A percentile compares a stretch with the other conserved stretches of the same genome.
These are phyloP conservation scores for Cephalotes varians DNA, from an alignment of 2,888 invertebrate genomes.

Conservation along the genomic window DNA sequence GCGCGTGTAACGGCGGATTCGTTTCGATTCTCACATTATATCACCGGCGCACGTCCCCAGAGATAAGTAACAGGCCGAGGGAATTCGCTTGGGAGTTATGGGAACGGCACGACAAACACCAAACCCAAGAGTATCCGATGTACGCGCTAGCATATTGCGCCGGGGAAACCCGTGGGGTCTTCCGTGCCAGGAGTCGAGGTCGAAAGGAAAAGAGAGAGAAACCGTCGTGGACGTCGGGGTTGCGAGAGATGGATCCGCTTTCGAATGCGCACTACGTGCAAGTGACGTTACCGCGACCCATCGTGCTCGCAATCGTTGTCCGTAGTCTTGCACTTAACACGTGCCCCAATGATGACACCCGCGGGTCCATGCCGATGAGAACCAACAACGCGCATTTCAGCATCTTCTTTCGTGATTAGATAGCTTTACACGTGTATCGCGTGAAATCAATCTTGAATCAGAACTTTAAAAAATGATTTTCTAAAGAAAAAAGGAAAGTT, in stretches of 20 bases:
- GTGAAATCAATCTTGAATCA: neutral
- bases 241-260: conserved; percentile 19
- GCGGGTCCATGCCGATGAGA: conserved; percentile 72
- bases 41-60: conserved; percentile 78
- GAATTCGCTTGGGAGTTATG: conserved; percentile 82
- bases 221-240: conserved; percentile 1
- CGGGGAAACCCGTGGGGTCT: conserved; percentile 79
- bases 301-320: conserved; percentile 73
- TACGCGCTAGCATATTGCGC: conserved; percentile 83
- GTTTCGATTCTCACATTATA: conserved; percentile 84
- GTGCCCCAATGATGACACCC: conserved; percentile 79
- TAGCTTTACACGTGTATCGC: neutral
- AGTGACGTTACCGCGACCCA: conserved; percentile 1
- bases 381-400: neutral
- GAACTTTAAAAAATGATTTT: neutral
- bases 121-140: conserved; percentile 82
- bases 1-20: conserved; percentile 40
- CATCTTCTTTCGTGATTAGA: conserved; percentile 20
- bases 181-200: conserved; percentile 80
- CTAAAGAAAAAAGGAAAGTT: neutral
- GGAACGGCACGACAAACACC: conserved; percentile 80
- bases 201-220: conserved; percentile 51
- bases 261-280: neutral
- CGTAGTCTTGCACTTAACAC: conserved; percentile 76
- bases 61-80: conserved; percentile 74